These are phyloP conservation scores for Dolichoris vasculosae DNA, from an alignment of 1,140 invertebrate species.

Conservation along the genomic window DNA sequence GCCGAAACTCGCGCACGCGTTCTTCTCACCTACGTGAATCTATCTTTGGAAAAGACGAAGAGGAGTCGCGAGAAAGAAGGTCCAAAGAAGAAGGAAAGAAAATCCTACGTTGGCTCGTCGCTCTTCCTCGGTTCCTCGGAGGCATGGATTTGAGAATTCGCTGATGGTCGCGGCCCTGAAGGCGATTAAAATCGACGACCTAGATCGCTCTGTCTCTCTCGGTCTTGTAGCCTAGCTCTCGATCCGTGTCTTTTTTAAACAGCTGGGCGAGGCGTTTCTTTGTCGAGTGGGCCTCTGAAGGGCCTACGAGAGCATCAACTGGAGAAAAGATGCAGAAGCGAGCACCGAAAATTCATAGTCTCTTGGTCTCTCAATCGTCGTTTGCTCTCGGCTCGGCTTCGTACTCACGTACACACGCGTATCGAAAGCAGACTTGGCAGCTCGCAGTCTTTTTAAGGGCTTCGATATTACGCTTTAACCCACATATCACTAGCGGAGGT, in stretches of 20 bases:
- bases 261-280: conserved; percentile 60
- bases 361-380: conserved; percentile 68
- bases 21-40: conserved; percentile 1
- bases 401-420: not conserved
- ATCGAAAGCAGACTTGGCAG: conserved; percentile 63
- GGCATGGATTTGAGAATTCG: conserved; percentile 57
- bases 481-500: conserved; percentile 12
- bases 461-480: conserved; percentile 58
- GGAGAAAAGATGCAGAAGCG: not conserved
- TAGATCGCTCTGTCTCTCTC: conserved; percentile 64
- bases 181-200: conserved; percentile 73
- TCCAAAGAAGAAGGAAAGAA: not conserved
- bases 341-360: not conserved
- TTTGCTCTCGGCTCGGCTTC: not conserved
- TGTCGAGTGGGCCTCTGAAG: conserved; percentile 41
- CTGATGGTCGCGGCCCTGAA: conserved; percentile 63
- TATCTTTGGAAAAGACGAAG: conserved; percentile 6
- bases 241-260: conserved; percentile 65
- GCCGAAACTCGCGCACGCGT: conserved; percentile 4
- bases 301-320: not conserved
- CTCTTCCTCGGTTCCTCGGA: not conserved
- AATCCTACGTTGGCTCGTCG: not conserved
- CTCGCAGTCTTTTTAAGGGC: conserved; percentile 63
- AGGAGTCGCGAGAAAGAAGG: too few relatives aligned
- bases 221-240: conserved; percentile 59